Base-by-base conservation (phyloP, 1,140 invertebrate genomes). In the Drosophila chauvacae region DNA sequence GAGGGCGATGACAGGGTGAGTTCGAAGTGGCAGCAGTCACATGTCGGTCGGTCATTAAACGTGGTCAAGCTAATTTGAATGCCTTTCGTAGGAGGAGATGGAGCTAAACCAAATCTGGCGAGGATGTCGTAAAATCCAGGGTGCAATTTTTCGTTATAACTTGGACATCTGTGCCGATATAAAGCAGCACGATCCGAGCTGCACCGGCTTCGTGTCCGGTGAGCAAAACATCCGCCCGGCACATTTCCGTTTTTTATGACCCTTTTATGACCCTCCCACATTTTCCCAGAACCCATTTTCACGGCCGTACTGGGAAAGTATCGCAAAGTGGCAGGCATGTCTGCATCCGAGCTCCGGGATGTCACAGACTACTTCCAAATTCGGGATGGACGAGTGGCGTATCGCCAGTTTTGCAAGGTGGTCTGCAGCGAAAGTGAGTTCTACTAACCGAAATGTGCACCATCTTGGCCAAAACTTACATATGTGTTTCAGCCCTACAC, bases 71-170 rank as follows among this genome's bases (percentile, higher is more conserved):
- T 63, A 80, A 80, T 80, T 75, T 61, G 30, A 26, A 18, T 65
- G 35, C 26, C 53, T 14, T 26, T 18, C 33, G 20, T 61, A 91
- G 87, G 84, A 84, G 59, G 83, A 91, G 14, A 74, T 84, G 68
- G 82, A 84, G 35, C 72, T 92, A 26, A 92, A 92, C 80, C 94
- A 95, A 90, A 94, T 96, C 47, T 96, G 96, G 95, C 94, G 95
- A 79, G 95, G 94, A 37, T 96, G 95, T 92, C 96, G 96, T 92
- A 96, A 96, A 93, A 96, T 96, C 80, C 94, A 95, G 62, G 94
- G 95, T 7, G 94, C 95, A 3, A 94, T 95, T 45, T 96, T 95
- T 87, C 94, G 95, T 59, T 93, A 95, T 57, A 94, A 94, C 16
- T 94, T 96, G 51, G 95, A 96, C 91, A 93, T 96, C 59, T 95